Evolutionary conservation across 2,797 vertebrate species (phyloP).

Genomic region (Dallia pectoralis): DNA sequence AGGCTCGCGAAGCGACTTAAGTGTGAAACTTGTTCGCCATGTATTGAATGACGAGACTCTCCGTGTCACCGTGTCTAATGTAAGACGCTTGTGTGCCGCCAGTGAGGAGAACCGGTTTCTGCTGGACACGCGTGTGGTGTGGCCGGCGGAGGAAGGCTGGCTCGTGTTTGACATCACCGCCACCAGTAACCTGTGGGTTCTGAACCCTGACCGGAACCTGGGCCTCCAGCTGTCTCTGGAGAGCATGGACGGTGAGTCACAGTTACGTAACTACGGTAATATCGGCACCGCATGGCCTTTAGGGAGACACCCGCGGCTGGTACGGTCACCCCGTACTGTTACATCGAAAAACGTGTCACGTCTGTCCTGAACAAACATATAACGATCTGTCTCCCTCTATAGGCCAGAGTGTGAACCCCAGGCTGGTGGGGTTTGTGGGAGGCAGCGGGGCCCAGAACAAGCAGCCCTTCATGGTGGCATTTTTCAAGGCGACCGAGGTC

Average conservation of each 20-base stretch:
- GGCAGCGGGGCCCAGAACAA: constrained; percentile 85
- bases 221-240: constrained; percentile 88
- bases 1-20: neutral
- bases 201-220: constrained; percentile 87
- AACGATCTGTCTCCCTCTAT: constrained; percentile 43
- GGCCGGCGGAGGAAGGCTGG: constrained; percentile 94
- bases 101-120: constrained; percentile 89
- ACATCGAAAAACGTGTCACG: neutral
- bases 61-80: neutral
- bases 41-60: neutral
- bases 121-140: constrained; percentile 85
- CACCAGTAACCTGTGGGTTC: constrained; percentile 92
- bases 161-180: constrained; percentile 92
- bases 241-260: constrained; percentile 80
- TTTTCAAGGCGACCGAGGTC: constrained; percentile 92
- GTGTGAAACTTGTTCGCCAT: neutral
- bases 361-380: neutral
- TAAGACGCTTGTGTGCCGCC: constrained; percentile 16
- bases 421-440: constrained; percentile 80
- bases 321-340: neutral
- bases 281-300: neutral
- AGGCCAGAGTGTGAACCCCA: constrained; percentile 88
- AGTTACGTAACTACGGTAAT: neutral
- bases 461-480: constrained; percentile 94
- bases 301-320: neutral